Evolutionary conservation across 2,797 vertebrate genomes (phyloP), one percentile per base, ranked within the genome.

Genomic region (Acanthurus leucopareius): DNA sequence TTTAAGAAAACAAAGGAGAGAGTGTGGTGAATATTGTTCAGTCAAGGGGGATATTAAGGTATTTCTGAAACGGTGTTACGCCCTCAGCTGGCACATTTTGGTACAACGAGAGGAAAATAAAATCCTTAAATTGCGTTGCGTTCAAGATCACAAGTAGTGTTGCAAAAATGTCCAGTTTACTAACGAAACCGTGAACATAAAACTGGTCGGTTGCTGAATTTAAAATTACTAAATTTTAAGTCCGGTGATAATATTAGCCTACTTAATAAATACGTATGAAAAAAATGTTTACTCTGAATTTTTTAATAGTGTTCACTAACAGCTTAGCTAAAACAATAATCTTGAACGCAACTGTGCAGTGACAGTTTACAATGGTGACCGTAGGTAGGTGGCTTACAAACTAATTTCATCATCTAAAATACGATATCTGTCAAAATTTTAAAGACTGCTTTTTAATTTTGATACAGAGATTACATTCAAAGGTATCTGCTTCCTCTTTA

Each of bases 281-380:
- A 25, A 1, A 0, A 0, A 11, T 10, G 0, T 15, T 38, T 9
- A 38, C 14, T n/a, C 0, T 5, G 1, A 1, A 1, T 11, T 0
- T 81, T 45, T 58, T 8, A 22, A 44, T 8, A 44, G 6, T 2
- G 28, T 56, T 63, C 0, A 40, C 5, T 1, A 44, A 75, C 28
- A 79, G 2, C 17, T 10, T 38, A 19, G 25, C 5, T n/a, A 22
- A 16, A n/a, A 0, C 10, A 17, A 10, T 5, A 40, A 7, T 77
- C 82, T 79, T 91, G 89, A 92, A 91, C 5, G 84, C 74, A 13
- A 54, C 86, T 63, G 44, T 0, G 7, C 3, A 1, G 14, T 4
- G 5, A 22, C 15, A 51, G 48, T 86, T 76, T 48, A 60, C 64
- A 7, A 94, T 94, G 93, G 93, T 91, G 70, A 91, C 92, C 0